Conservation (phyloP, 2,113 vertebrate genomes). For the Sander vitreus region DNA sequence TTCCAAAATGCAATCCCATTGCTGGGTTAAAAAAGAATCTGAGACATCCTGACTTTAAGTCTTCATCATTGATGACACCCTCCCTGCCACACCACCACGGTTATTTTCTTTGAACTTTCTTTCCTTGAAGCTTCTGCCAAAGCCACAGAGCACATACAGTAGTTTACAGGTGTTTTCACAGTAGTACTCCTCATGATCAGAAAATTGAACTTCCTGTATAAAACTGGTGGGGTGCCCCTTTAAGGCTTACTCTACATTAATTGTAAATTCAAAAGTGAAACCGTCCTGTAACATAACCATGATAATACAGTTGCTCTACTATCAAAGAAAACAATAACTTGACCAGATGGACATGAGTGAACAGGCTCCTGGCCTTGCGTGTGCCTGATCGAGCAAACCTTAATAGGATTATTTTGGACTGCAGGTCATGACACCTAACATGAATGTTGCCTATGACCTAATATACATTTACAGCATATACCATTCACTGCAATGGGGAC, state of each 20-base stretch:
- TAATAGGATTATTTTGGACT: constrained; percentile 79
- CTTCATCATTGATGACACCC: neutral
- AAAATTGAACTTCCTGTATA: neutral
- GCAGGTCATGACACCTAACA: constrained; percentile 70
- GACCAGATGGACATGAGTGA: constrained; percentile 24
- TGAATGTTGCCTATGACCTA: constrained; percentile 63
- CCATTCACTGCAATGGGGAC: neutral
- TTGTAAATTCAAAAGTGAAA: too few relatives aligned
- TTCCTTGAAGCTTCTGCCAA: too few relatives aligned
- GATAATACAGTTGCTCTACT: neutral
- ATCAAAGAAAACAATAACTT: constrained; percentile 29
- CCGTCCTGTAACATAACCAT: too few relatives aligned
- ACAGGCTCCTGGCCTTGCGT: constrained; percentile 56
- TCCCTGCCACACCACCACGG: neutral
- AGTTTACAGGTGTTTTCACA: neutral
- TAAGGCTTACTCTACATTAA: neutral
- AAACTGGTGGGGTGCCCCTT: neutral
- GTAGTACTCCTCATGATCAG: neutral
- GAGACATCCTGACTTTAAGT: too few relatives aligned
- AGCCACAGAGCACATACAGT: neutral
- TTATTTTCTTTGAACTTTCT: neutral
- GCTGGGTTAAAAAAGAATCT: neutral
- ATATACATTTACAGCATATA: constrained; percentile 26
- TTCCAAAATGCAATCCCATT: neutral
- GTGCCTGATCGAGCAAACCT: constrained; percentile 58